phyloP scores from a whole-genome alignment of 2,888 invertebrate species.

The Oligia fasciuncula region DNA sequence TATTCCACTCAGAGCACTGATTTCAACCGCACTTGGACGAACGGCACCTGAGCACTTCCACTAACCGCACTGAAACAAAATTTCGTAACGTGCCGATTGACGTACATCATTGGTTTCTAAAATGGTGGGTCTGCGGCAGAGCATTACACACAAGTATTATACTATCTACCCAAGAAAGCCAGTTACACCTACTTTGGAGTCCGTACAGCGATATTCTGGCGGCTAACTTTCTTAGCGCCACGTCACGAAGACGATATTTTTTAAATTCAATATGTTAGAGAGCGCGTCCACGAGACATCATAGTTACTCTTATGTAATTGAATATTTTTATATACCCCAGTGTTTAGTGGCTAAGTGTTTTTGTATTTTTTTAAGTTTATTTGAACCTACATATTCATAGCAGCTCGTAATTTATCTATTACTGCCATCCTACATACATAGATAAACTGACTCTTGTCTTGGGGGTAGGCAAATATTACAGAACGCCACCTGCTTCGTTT shows the following conservation, averaged over 20 bases:
- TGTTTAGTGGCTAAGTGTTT: neutral
- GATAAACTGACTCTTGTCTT: too few species aligned
- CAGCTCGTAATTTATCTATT: neutral
- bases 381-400: neutral
- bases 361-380: neutral
- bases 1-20: too few species aligned
- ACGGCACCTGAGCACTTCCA: too few species aligned
- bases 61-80: too few species aligned
- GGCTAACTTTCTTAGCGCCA: neutral
- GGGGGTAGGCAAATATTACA: too few species aligned
- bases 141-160: neutral
- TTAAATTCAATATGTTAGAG: conserved; percentile 13
- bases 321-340: neutral
- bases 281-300: neutral
- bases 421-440: neutral
- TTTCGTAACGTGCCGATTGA: too few species aligned
- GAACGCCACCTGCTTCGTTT: too few species aligned
- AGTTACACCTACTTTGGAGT: neutral
- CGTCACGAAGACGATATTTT: conserved; percentile 7
- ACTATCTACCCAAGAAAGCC: neutral
- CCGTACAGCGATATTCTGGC: neutral
- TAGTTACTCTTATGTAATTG: neutral
- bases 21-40: too few species aligned
- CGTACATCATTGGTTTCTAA: too few species aligned
- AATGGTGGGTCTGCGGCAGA: too few species aligned